Percentiles rank a stretch among this genome's conserved stretches.
These are phyloP conservation scores for Eledona agricola DNA, from an alignment of 2,888 invertebrate species.

Conservation along the genomic window DNA sequence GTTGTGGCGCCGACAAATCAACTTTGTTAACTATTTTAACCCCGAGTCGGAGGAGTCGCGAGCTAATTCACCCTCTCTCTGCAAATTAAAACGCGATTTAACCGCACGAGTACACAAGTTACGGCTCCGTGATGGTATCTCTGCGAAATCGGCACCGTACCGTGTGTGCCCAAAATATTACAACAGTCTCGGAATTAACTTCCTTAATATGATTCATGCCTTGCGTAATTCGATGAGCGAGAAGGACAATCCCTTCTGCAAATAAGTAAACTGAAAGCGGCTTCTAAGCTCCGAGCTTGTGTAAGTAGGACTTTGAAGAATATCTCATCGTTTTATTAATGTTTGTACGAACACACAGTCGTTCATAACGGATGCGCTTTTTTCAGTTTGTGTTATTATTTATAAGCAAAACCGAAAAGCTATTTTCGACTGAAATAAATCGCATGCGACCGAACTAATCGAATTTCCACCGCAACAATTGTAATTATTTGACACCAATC, in stretches of 20 bases:
- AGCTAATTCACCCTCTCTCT: too few relatives aligned
- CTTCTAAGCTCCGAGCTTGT: not conserved
- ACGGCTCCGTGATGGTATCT: slow-evolving; percentile 51
- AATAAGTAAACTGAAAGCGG: slow-evolving; percentile 34
- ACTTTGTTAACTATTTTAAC: slow-evolving; percentile 22
- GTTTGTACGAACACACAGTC: too few relatives aligned
- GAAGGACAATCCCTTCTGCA: slow-evolving; percentile 41
- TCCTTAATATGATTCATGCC: slow-evolving; percentile 56
- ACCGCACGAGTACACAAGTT: slow-evolving; percentile 49
- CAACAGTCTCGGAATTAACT: slow-evolving; percentile 51
- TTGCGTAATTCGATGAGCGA: slow-evolving; percentile 52
- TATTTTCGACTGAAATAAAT: too few relatives aligned
- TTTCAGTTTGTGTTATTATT: too few relatives aligned
- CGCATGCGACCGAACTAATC: too few relatives aligned
- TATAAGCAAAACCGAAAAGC: too few relatives aligned
- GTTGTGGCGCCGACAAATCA: slow-evolving; percentile 46
- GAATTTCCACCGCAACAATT: too few relatives aligned
- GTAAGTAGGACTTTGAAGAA: too few relatives aligned
- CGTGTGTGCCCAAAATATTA: slow-evolving; percentile 55
- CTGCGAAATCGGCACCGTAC: slow-evolving; percentile 44
- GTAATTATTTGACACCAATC: too few relatives aligned
- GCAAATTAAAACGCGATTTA: slow-evolving; percentile 52
- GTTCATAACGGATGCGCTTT: too few relatives aligned
- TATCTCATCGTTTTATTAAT: too few relatives aligned
- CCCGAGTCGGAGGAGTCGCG: too few relatives aligned